A percentile compares a stretch with the other conserved stretches of the same genome.
Evolutionary conservation across 2,113 vertebrate species (phyloP).

Genomic region (Plecotus auritus): DNA sequence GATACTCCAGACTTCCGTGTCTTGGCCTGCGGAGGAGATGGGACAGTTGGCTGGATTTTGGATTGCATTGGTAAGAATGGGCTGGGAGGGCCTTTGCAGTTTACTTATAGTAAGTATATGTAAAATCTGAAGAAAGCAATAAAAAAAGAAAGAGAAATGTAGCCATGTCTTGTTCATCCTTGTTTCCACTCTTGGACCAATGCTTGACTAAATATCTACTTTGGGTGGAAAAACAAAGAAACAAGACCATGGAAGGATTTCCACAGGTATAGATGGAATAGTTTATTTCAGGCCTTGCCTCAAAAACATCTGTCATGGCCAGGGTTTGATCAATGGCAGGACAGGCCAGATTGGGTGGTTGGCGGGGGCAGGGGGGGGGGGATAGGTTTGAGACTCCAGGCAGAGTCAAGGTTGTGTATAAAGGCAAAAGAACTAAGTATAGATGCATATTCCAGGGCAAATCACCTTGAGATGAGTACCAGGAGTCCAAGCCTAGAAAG

Average conservation of each 20-base stretch:
- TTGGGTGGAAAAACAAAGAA: not conserved
- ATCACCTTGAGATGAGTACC: not conserved
- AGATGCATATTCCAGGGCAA: not conserved
- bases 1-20: conserved; percentile 83
- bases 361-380: accelerated
- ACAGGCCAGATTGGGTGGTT: no score
- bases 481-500: not conserved
- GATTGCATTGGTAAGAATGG: conserved; percentile 83
- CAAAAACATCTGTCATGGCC: not conserved
- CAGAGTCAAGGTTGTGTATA: not conserved
- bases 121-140: not conserved
- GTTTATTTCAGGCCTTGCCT: not conserved
- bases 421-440: not conserved
- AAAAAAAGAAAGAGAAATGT: not conserved
- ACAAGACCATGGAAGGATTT: not conserved
- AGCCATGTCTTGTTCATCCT: not conserved
- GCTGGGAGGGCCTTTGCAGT: not conserved
- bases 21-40: conserved; percentile 83
- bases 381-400: not conserved
- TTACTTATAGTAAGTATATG: not conserved
- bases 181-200: not conserved
- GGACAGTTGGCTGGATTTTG: conserved; percentile 85
- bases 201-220: not conserved
- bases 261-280: not conserved
- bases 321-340: not conserved